phyloP scores from a whole-genome alignment of 2,797 vertebrate species.

The Momotus momota region DNA sequence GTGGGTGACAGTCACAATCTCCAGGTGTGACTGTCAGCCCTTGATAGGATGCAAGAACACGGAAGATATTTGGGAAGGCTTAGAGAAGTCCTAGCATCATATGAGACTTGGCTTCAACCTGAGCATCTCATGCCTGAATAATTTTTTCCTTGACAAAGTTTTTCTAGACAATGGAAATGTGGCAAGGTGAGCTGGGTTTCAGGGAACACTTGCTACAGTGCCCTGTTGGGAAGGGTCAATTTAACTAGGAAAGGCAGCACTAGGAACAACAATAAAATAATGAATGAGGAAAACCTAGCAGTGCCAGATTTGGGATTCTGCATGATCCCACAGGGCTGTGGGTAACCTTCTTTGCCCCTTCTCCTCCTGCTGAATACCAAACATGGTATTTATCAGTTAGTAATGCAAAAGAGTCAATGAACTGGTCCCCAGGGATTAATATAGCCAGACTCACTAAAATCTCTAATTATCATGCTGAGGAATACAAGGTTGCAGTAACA shows the following conservation, averaged over 20 bases:
- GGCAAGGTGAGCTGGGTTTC: neutral
- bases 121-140: neutral
- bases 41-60: neutral
- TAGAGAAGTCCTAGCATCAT: neutral
- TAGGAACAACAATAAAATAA: neutral
- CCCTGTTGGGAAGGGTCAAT: neutral
- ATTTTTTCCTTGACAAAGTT: neutral
- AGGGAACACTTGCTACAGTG: neutral
- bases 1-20: neutral
- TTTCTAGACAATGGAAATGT: neutral
- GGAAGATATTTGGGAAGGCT: neutral
- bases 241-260: neutral
- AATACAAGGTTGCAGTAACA: neutral
- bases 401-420: neutral
- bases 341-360: neutral
- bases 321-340: neutral
- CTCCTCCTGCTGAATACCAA: neutral
- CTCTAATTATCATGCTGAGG: neutral
- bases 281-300: neutral
- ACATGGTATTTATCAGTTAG: neutral
- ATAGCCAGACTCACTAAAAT: neutral
- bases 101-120: neutral
- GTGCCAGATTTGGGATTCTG: neutral
- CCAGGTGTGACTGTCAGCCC: neutral
- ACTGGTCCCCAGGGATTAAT: neutral